Conservation (phyloP, 1,140 invertebrate species). For the Vollenhovia emeryi region DNA sequence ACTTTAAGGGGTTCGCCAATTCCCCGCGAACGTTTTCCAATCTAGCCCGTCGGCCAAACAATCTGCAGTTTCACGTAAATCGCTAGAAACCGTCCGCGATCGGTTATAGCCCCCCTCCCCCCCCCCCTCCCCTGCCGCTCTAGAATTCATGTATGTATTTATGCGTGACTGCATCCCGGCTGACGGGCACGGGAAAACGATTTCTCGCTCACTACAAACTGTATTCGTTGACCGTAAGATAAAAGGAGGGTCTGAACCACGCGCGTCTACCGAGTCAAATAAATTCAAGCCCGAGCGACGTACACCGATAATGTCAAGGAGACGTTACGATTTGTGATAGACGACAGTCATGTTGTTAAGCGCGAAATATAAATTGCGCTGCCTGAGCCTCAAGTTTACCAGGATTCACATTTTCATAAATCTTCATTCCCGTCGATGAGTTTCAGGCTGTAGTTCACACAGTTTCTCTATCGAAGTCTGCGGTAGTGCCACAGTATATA, state of each 20-base stretch:
- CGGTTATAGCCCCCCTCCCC: background rate
- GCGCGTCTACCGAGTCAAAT: background rate
- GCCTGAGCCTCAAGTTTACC: too few species aligned
- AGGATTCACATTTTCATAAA: too few species aligned
- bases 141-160: conserved; percentile 2
- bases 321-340: background rate
- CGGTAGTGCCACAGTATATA: too few species aligned
- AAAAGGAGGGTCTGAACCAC: conserved; percentile 2
- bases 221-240: conserved; percentile 54
- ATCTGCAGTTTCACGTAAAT: conserved; percentile 74
- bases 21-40: conserved; percentile 62
- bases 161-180: conserved; percentile 2
- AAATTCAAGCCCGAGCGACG: background rate
- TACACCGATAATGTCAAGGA: background rate
- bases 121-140: conserved; percentile 6
- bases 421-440: too few species aligned
- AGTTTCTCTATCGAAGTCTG: too few species aligned
- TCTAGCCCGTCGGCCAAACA: conserved; percentile 62
- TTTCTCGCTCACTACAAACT: conserved; percentile 34
- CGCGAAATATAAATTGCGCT: background rate
- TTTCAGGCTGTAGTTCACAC: too few species aligned
- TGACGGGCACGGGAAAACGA: conserved; percentile 5
- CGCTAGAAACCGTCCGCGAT: conserved; percentile 30
- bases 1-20: conserved; percentile 16
- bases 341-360: background rate